phyloP scores from a whole-genome alignment of 2,113 vertebrate genomes.

The Carettochelys insculpta region DNA sequence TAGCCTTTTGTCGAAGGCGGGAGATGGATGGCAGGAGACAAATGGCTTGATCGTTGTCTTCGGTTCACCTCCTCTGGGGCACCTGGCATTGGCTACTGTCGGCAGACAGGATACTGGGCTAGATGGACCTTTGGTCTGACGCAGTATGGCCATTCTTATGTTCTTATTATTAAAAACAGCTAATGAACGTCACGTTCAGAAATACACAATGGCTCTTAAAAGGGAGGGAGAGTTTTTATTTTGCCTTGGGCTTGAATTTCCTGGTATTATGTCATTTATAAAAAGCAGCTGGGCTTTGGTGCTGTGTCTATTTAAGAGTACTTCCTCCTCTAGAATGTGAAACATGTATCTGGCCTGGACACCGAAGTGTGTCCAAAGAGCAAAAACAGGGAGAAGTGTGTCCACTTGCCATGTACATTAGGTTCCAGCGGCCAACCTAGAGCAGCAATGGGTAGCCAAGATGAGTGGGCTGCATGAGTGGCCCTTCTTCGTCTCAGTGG shows the following conservation, averaged over 20 bases:
- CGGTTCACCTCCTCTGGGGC: too few relatives aligned
- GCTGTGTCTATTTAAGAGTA: neutral
- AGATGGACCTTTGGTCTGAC: neutral
- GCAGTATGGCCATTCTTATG: neutral
- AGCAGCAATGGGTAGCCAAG: too few relatives aligned
- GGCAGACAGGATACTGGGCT: neutral
- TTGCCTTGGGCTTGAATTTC: conserved; percentile 12
- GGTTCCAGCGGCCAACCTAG: too few relatives aligned
- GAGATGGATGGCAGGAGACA: too few relatives aligned
- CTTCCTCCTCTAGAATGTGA: neutral
- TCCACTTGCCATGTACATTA: neutral
- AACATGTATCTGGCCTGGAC: neutral
- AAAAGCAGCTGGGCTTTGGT: conserved; percentile 16
- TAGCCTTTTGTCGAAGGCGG: too few relatives aligned
- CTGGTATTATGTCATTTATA: conserved; percentile 35
- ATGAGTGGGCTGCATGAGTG: too few relatives aligned
- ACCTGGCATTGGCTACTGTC: too few relatives aligned
- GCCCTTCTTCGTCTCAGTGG: too few relatives aligned
- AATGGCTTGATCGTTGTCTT: too few relatives aligned
- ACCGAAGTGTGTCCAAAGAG: neutral
- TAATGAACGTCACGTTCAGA: neutral
- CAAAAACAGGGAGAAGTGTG: neutral
- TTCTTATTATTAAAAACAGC: neutral
- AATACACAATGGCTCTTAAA: neutral
- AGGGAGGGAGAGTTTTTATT: conserved; percentile 1